Base-by-base conservation (phyloP, 2,888 invertebrate genomes). In the Dryadula phaetusa region DNA sequence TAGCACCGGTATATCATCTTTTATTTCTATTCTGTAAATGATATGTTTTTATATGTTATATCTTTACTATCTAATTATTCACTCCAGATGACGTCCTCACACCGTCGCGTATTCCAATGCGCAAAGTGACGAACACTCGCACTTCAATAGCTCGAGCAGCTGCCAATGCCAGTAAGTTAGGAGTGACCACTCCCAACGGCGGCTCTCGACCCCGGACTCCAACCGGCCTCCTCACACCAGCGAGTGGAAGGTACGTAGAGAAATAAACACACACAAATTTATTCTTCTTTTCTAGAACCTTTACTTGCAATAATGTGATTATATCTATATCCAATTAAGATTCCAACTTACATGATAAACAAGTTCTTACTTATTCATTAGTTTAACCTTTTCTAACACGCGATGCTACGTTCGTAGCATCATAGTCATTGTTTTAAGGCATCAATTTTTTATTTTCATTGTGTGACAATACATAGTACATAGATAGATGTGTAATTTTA, bases 31-130 rank as follows among this genome's bases (percentile, higher is more conserved):
- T 0, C 12, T 28, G 5, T 25, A 2, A 16, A 16, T 32, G 32
- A 7, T 34, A 7, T 16, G 3, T 8, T 16, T 16, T 28, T 3
- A 10, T 16, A 1, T 4, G 16, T 20, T 10, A 12, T 10, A 49
- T 42, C 5, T 18, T 64, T 44, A 34, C 25, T 8, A 8, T 42
- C 7, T 0, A 54, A 8, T 10, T 22, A 25, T n/a, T 42, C 20
- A 14, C 54, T 62, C 61, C 74, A 96, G 96, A 96, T 84, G 96
- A 96, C 79, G 95, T 94, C 54, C 81, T 81, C 58, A 96, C 97
- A 52, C 96, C 96, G 71, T 96, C 97, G 74, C 95, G 97, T 82
- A 97, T 97, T 85, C 97, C 97, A 70, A 93, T 95, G 91, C 94
- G 96, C 69, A 95, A 96, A 85, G 93, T 94, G 58, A 94, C 95